A percentile compares a stretch with the other conserved stretches of the same genome.
Conservation (phyloP, 2,113 vertebrate species). For the Anguilla rostrata region DNA sequence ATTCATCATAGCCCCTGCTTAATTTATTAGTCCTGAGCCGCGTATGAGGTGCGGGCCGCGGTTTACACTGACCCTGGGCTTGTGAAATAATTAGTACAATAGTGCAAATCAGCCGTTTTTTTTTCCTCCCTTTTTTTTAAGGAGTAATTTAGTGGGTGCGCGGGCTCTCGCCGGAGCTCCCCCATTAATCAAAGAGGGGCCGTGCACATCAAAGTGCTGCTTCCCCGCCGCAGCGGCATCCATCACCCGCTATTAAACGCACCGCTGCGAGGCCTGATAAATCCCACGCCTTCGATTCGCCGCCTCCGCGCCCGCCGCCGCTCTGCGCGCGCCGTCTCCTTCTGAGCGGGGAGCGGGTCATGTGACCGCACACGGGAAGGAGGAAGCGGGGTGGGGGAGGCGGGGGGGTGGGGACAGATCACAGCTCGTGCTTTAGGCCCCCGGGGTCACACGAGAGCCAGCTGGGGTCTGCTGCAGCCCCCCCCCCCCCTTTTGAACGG, state of each 20-base stretch:
- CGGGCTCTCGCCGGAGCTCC: conserved; percentile 68
- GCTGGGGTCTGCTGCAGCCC: too few species aligned
- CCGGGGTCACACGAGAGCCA: too few species aligned
- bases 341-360: conserved; percentile 48
- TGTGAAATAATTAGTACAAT: conserved; percentile 86
- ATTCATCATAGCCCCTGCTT: conserved; percentile 24
- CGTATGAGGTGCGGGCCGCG: conserved; percentile 63
- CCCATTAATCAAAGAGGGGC: conserved; percentile 84
- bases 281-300: conserved; percentile 72
- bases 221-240: conserved; percentile 69
- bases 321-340: too few species aligned
- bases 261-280: conserved; percentile 69
- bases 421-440: not conserved
- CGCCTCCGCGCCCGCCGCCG: conserved; percentile 58
- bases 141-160: conserved; percentile 80
- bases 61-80: conserved; percentile 66
- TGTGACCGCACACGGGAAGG: conserved; percentile 15
- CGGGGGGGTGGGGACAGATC: not conserved
- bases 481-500: too few species aligned
- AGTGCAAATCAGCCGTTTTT: conserved; percentile 83
- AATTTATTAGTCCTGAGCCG: conserved; percentile 41
- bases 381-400: not conserved
- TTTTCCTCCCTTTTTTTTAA: conserved; percentile 36
- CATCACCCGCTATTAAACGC: conserved; percentile 75
- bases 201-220: conserved; percentile 77